phyloP scores from a whole-genome alignment of 2,113 vertebrate genomes.

The Stigmatopora nigra region DNA sequence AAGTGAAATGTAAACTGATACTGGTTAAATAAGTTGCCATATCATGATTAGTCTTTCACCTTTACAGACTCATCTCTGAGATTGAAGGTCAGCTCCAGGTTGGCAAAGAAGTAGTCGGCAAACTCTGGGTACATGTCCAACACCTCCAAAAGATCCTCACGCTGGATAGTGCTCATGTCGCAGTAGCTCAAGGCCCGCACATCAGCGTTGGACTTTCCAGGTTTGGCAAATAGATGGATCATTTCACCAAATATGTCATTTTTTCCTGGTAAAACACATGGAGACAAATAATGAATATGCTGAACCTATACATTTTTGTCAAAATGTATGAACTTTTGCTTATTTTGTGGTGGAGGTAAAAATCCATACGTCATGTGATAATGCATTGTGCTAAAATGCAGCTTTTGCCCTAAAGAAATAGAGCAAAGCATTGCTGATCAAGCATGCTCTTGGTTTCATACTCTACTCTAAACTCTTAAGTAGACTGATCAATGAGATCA shows the following conservation, averaged over 20 bases:
- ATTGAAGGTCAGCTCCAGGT: constrained; percentile 95
- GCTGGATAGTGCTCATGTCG: constrained; percentile 93
- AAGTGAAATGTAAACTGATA: neutral
- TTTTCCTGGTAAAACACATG: constrained; percentile 74
- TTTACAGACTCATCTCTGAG: constrained; percentile 85
- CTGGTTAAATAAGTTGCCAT: neutral
- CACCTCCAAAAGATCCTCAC: constrained; percentile 93
- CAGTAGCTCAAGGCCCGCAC: constrained; percentile 96
- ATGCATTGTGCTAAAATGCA: constrained; percentile 20
- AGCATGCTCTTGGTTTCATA: constrained; percentile 15
- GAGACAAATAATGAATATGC: neutral
- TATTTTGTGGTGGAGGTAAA: constrained; percentile 5
- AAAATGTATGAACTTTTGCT: constrained; percentile 27
- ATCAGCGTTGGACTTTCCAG: constrained; percentile 93
- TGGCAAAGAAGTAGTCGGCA: constrained; percentile 90
- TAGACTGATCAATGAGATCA: constrained; percentile 29
- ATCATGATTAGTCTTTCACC: constrained; percentile 64
- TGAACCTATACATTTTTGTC: neutral
- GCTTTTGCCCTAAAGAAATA: neutral
- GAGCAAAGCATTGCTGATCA: constrained; percentile 22
- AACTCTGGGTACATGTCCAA: constrained; percentile 99
- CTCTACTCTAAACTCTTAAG: neutral
- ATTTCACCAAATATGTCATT: constrained; percentile 99
- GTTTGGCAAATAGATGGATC: constrained; percentile 90
- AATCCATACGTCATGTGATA: constrained; percentile 23